phyloP scores from a whole-genome alignment of 1,140 invertebrate species.

The Platorchestia sp. region DNA sequence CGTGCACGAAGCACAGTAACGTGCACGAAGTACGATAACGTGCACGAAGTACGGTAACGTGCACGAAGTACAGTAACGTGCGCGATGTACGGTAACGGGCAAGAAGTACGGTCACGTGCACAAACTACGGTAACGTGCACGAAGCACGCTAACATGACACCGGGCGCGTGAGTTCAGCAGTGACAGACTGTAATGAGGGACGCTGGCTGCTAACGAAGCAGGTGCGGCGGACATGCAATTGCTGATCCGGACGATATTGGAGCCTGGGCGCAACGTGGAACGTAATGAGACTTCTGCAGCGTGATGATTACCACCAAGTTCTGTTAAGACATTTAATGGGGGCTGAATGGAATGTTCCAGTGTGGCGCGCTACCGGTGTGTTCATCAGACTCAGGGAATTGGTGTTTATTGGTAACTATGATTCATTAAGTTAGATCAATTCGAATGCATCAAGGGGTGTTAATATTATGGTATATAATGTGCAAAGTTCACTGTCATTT shows the following conservation, averaged over 20 bases:
- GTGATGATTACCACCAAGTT: not conserved
- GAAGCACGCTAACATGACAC: not conserved
- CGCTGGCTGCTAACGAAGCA: not conserved
- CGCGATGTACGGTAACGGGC: too few species aligned
- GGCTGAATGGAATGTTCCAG: not conserved
- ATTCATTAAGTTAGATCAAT: not conserved
- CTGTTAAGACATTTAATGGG: not conserved
- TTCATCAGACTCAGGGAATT: not conserved
- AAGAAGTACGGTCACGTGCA: not conserved
- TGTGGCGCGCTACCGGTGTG: not conserved
- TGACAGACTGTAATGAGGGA: not conserved
- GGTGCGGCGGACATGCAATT: not conserved
- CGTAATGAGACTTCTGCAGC: not conserved
- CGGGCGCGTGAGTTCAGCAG: too few species aligned
- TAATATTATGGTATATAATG: too few species aligned
- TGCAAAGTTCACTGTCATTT: too few species aligned
- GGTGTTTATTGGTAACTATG: not conserved
- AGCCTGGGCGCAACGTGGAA: not conserved
- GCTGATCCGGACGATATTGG: not conserved
- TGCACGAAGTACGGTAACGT: not conserved
- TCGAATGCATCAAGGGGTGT: too few species aligned
- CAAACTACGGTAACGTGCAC: not conserved
- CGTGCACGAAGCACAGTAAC: not conserved
- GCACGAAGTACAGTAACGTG: too few species aligned
- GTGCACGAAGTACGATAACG: not conserved